These are phyloP conservation scores for Meandrusa payeni DNA, from an alignment of 2,888 invertebrate genomes.

Conservation along the genomic window DNA sequence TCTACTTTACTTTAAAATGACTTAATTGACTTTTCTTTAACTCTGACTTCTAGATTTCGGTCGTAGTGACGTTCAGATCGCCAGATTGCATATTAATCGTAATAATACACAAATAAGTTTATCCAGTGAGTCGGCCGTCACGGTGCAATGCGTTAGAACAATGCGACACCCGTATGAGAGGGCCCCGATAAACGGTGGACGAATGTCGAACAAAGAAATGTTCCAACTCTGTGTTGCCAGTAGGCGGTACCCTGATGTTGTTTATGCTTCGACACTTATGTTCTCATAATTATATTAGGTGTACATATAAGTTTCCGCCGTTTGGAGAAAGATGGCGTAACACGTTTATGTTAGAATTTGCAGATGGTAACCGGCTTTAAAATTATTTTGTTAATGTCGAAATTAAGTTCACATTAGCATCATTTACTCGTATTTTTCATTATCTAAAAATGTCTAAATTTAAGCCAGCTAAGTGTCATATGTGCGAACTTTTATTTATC, in stretches of 20 bases:
- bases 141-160: slow-evolving; percentile 33
- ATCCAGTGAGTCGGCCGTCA: slow-evolving; percentile 25
- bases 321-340: background rate
- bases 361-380: too few species aligned
- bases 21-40: too few species aligned
- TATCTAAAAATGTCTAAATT: too few species aligned
- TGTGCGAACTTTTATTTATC: too few species aligned
- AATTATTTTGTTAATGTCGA: too few species aligned
- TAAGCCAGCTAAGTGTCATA: too few species aligned
- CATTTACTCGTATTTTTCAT: too few species aligned
- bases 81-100: slow-evolving; percentile 10
- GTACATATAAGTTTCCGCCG: too few species aligned
- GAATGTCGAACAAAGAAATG: slow-evolving; percentile 10
- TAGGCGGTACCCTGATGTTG: slow-evolving; percentile 10
- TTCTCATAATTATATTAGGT: slow-evolving; percentile 1
- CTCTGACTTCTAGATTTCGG: background rate
- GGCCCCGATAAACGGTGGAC: slow-evolving; percentile 18
- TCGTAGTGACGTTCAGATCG: too few species aligned
- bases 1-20: too few species aligned
- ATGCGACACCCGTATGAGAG: slow-evolving; percentile 25
- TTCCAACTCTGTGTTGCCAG: slow-evolving; percentile 8
- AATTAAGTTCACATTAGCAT: too few species aligned
- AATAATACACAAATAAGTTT: slow-evolving; percentile 21
- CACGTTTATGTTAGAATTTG: too few species aligned
- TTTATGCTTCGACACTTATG: slow-evolving; percentile 1